phyloP scores from a whole-genome alignment of 2,113 vertebrate genomes.

The Lasiurus borealis region DNA sequence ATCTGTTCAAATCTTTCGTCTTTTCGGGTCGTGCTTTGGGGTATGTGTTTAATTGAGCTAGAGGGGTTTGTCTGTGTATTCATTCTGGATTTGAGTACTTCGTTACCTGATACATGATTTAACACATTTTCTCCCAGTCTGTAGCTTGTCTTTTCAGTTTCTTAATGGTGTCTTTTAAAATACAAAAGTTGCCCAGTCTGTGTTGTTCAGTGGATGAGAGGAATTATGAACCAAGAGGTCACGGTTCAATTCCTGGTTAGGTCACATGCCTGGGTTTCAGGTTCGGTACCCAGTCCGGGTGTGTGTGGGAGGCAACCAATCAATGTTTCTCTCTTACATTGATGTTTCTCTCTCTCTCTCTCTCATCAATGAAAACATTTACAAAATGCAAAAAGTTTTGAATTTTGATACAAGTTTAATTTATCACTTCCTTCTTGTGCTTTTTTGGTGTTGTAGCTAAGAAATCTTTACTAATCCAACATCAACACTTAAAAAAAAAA shows the following conservation, averaged over 20 bases:
- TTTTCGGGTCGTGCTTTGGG: neutral
- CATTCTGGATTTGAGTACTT: neutral
- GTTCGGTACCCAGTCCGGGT: too few relatives aligned
- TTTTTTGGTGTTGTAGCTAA: neutral
- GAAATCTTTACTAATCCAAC: neutral
- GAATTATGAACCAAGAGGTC: too few relatives aligned
- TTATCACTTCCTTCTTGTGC: neutral
- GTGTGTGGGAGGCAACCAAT: too few relatives aligned
- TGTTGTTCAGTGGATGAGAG: too few relatives aligned
- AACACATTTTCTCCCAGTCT: neutral
- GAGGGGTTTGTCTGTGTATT: neutral
- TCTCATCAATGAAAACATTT: too few relatives aligned
- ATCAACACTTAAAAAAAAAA: neutral
- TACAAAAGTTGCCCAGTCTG: neutral
- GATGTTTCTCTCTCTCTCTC: too few relatives aligned
- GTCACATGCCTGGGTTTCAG: too few relatives aligned
- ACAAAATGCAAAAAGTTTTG: neutral
- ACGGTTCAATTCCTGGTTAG: too few relatives aligned
- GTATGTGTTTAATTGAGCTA: neutral
- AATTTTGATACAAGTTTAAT: slow-evolving; percentile 27
- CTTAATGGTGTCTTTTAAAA: neutral
- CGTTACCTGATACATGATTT: neutral
- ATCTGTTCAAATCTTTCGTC: neutral
- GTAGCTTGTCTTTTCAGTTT: slow-evolving; percentile 3
- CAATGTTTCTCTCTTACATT: too few relatives aligned